phyloP scores from a whole-genome alignment of 2,888 invertebrate genomes.

The Ligdia adustata region DNA sequence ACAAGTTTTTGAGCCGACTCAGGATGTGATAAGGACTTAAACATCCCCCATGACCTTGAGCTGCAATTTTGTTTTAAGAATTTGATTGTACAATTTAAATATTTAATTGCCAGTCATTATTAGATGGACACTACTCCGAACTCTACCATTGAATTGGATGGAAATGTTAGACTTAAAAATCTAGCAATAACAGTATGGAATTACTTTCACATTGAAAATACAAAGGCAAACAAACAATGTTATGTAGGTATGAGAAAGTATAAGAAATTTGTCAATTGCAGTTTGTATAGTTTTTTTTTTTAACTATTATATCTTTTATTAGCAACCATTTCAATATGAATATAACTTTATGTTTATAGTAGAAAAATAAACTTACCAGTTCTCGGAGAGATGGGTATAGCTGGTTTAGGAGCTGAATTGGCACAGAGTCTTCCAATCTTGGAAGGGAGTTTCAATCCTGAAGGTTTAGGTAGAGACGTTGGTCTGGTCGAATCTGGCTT shows the following conservation, averaged over 20 bases:
- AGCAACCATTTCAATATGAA: background rate
- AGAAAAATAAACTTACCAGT: constrained; percentile 75
- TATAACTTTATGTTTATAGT: no score
- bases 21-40: constrained; percentile 35
- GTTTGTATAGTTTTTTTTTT: constrained; percentile 36
- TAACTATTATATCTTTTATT: no score
- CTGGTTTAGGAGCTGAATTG: constrained; percentile 86
- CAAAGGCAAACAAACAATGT: constrained; percentile 13
- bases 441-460: constrained; percentile 86
- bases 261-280: constrained; percentile 38
- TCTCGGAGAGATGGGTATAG: constrained; percentile 85
- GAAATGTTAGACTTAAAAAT: constrained; percentile 18
- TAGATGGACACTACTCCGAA: constrained; percentile 36
- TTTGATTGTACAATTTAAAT: constrained; percentile 42
- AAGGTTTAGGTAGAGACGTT: constrained; percentile 79
- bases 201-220: constrained; percentile 15
- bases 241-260: constrained; percentile 4
- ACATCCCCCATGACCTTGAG: constrained; percentile 43
- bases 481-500: constrained; percentile 62
- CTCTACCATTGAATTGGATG: constrained; percentile 38
- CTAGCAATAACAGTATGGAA: no score
- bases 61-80: constrained; percentile 40
- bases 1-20: constrained; percentile 28
- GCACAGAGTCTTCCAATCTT: constrained; percentile 88
- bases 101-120: constrained; percentile 44